phyloP scores from a whole-genome alignment of 2,888 invertebrate species.

The Odontothrips loti region DNA sequence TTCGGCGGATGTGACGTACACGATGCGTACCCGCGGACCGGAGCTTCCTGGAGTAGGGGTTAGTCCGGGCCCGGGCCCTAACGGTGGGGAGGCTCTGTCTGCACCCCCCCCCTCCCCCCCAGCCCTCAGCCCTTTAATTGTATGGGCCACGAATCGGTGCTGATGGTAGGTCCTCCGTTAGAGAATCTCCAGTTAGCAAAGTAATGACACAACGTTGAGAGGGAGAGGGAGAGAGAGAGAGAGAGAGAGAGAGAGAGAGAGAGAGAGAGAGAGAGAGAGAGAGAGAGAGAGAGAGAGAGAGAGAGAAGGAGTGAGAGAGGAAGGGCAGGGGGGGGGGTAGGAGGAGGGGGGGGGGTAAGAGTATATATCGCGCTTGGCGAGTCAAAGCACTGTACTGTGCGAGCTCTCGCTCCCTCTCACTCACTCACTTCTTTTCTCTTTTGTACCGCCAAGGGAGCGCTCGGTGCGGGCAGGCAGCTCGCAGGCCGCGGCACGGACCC shows the following conservation, averaged over 20 bases:
- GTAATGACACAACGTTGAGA: conserved; percentile 9
- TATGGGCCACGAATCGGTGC: too few species aligned
- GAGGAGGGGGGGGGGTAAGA: conserved; percentile 28
- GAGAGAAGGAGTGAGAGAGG: background rate
- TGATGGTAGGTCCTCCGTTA: too few species aligned
- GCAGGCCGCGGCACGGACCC: conserved; percentile 19
- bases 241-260: conserved; percentile 24
- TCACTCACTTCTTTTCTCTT: too few species aligned
- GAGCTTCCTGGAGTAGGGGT: too few species aligned
- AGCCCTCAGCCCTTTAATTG: too few species aligned
- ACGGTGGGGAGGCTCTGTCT: too few species aligned
- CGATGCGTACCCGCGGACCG: too few species aligned
- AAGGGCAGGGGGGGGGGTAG: conserved; percentile 35
- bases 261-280: conserved; percentile 31
- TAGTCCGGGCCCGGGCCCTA: too few species aligned
- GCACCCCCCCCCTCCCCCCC: too few species aligned
- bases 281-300: conserved; percentile 22
- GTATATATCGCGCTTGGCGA: conserved; percentile 23
- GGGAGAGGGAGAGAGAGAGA: conserved; percentile 10
- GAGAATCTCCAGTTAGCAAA: background rate
- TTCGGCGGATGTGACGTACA: too few species aligned
- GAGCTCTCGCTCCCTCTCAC: too few species aligned
- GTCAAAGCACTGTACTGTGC: conserved; percentile 10
- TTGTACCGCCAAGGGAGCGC: conserved; percentile 25
- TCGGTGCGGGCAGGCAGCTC: conserved; percentile 29